Percentiles rank a stretch among this genome's conserved stretches.
These are phyloP conservation scores for Sarcophaga peregrina DNA, from an alignment of 1,140 invertebrate genomes.

Conservation along the genomic window DNA sequence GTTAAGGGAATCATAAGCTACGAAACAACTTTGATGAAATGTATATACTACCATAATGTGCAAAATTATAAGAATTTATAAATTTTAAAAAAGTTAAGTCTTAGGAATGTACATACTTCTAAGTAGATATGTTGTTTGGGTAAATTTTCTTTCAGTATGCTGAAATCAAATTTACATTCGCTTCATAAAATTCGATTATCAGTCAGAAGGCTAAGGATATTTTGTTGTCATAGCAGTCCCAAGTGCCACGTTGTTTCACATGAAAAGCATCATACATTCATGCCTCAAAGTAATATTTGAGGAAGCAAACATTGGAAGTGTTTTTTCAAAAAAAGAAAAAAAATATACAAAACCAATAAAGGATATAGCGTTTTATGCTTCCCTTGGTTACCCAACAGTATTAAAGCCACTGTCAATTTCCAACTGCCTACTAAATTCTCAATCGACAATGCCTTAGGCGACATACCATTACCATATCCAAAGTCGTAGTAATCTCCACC, in stretches of 20 bases:
- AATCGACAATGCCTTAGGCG: not conserved
- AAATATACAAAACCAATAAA: constrained; percentile 66
- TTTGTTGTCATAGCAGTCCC: constrained; percentile 66
- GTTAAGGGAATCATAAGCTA: no score
- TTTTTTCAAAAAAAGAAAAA: constrained; percentile 47
- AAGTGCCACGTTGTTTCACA: constrained; percentile 60
- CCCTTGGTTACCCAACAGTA: constrained; percentile 60
- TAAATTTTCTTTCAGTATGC: no score
- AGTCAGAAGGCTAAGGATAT: constrained; percentile 39
- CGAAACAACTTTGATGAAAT: no score
- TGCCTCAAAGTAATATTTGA: constrained; percentile 45
- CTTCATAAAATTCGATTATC: constrained; percentile 30
- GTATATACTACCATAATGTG: no score
- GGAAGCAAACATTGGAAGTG: constrained; percentile 36
- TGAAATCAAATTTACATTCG: not conserved
- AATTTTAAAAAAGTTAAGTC: no score
- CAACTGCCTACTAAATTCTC: not conserved
- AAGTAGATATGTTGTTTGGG: no score
- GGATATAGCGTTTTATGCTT: constrained; percentile 66
- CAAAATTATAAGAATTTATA: no score
- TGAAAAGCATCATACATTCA: constrained; percentile 55
- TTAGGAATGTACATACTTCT: no score
- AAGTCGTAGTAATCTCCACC: not conserved
- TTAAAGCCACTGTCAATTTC: not conserved
- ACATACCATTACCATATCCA: not conserved